Conservation (phyloP, 1,140 invertebrate genomes). For the Magallana gigas region DNA sequence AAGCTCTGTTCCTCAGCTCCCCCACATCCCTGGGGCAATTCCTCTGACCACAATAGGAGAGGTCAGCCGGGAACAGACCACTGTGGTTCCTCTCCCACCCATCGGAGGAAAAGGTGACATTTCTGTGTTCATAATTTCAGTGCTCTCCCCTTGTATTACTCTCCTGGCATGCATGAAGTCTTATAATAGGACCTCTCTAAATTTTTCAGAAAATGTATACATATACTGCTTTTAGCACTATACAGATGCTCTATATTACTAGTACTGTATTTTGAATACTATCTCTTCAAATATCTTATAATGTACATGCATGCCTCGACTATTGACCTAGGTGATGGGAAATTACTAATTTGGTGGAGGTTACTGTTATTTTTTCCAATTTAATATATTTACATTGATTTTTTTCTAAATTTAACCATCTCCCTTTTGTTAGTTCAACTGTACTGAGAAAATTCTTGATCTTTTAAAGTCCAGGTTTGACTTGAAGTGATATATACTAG, state of each 20-base stretch:
- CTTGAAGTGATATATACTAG: background rate
- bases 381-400: background rate
- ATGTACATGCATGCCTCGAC: background rate
- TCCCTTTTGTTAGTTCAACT: background rate
- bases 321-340: conserved; percentile 12
- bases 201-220: background rate
- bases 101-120: conserved; percentile 48
- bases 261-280: background rate
- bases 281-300: background rate
- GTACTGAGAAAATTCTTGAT: too few species aligned
- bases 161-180: background rate
- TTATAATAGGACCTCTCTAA: background rate
- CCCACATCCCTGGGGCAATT: conserved; percentile 56
- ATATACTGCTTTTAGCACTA: background rate
- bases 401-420: background rate
- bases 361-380: background rate
- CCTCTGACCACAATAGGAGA: conserved; percentile 71
- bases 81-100: conserved; percentile 62
- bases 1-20: conserved; percentile 56
- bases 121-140: background rate
- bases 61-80: conserved; percentile 70
- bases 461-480: background rate
- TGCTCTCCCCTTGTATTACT: conserved; percentile 1
- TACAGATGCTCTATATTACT: background rate
- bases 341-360: background rate